Evolutionary conservation across 2,888 invertebrate genomes (phyloP).

Genomic region (Nineta flava): DNA sequence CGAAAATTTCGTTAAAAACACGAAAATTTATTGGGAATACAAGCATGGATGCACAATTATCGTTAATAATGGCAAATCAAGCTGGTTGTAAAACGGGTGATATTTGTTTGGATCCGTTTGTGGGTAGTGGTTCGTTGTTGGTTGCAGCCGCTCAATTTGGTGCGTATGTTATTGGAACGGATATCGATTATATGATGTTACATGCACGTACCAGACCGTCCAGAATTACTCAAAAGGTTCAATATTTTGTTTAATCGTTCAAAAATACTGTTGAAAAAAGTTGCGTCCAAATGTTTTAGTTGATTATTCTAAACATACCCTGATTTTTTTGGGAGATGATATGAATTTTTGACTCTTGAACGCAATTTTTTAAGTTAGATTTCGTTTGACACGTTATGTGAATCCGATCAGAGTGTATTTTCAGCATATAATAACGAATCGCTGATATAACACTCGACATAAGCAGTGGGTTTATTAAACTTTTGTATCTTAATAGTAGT

Average conservation of each 20-base stretch:
- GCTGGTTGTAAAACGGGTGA: slow-evolving; percentile 55
- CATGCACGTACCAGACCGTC: slow-evolving; percentile 74
- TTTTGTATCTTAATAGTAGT: no score
- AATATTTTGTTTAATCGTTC: no score
- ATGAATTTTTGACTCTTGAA: no score
- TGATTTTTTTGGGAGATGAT: no score
- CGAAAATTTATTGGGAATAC: slow-evolving; percentile 96
- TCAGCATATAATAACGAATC: no score
- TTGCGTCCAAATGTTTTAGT: not conserved
- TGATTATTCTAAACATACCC: no score
- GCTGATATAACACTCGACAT: no score
- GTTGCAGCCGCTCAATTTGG: slow-evolving; percentile 85
- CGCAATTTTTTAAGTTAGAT: no score
- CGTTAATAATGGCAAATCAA: slow-evolving; percentile 92
- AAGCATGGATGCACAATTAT: slow-evolving; percentile 92
- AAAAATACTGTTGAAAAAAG: no score
- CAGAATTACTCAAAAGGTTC: slow-evolving; percentile 60
- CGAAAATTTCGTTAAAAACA: slow-evolving; percentile 68
- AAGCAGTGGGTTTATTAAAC: no score
- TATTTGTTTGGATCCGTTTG: slow-evolving; percentile 88
- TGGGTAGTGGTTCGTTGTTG: slow-evolving; percentile 65
- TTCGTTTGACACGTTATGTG: no score
- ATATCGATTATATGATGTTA: slow-evolving; percentile 89
- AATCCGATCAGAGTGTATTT: no score
- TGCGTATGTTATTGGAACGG: slow-evolving; percentile 70